These are phyloP conservation scores for Capitulum mitella DNA, from an alignment of 2,888 invertebrate species.

Conservation along the genomic window DNA sequence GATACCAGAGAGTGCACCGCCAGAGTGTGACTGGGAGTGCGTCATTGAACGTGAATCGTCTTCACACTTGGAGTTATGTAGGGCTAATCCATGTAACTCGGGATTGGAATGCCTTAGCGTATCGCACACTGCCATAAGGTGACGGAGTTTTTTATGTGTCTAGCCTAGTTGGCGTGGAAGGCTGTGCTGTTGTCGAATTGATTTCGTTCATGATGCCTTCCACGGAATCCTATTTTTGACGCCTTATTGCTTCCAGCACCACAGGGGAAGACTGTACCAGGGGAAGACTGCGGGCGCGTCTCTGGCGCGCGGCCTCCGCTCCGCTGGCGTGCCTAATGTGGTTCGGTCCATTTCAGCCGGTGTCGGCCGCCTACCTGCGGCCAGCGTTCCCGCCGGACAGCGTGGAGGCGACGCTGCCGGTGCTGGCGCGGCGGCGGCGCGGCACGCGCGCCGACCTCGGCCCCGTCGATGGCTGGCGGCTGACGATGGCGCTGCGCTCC, in stretches of 20 bases:
- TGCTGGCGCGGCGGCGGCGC: conserved; percentile 76
- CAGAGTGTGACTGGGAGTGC: too few species aligned
- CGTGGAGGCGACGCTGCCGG: conserved; percentile 83
- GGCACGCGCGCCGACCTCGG: conserved; percentile 70
- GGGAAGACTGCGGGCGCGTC: neutral
- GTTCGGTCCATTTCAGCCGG: neutral
- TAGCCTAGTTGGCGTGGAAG: too few species aligned
- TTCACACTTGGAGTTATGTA: too few species aligned
- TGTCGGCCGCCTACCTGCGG: neutral
- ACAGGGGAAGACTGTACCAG: neutral
- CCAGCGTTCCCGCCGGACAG: conserved; percentile 64
- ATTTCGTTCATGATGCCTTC: too few species aligned
- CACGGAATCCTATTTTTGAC: neutral
- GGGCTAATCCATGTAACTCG: too few species aligned
- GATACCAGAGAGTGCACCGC: too few species aligned
- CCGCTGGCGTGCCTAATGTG: neutral
- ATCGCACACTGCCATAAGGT: too few species aligned
- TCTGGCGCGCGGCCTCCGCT: neutral
- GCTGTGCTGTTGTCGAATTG: too few species aligned
- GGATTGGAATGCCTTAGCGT: too few species aligned
- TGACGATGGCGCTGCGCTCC: conserved; percentile 95
- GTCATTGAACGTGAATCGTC: too few species aligned
- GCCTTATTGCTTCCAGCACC: neutral
- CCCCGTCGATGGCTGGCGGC: conserved; percentile 92
- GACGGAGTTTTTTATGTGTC: too few species aligned